Evolutionary conservation across 2,797 vertebrate genomes (phyloP), one percentile per base, ranked within the genome.

Genomic region (Enteromius fasciolatus): DNA sequence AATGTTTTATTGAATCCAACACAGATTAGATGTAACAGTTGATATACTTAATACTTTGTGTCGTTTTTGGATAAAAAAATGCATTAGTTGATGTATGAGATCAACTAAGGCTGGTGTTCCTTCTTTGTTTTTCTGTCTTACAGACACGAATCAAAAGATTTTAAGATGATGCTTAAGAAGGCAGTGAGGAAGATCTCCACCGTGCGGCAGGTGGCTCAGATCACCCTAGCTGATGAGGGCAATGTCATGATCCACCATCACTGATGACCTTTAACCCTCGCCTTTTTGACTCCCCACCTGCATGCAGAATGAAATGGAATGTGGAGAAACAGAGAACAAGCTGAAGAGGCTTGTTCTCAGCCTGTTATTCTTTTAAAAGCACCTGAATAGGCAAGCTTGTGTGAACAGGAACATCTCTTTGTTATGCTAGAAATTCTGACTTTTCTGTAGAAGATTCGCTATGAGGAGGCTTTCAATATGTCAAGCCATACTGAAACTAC

Each of bases 111-210:
- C 70, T 78, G 76, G 83, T 81, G 66, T 50, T 67, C 67, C 5
- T 54, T 57, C 44, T 85, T 64, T 85, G 63, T 84, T 80, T 76
- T 63, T 76, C 41, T 85, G 54, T 87, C 83, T 87, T 88, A 48
- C 85, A 90, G 89, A 80, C 33, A 18, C 7, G 79, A 88, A 70
- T 9, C 81, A 0, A 93, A 88, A 84, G 88, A 93, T 87, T 63
- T 93, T 84, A 94, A 90, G 86, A 68, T 78, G 36, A 82, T 90
- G 67, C 88, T 95, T 70, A 92, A 95, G 79, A 94, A 93, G 84
- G 92, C 92, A 0, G 94, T 94, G 84, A 94, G 84, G 90, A 93
- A 91, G 89, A 90, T 95, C 87, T 84, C 93, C 2, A 89, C 92
- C 15, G 86, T 94, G 77, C 91, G 90, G 0, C 89, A 91, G 1